Conservation (phyloP, 1,140 invertebrate genomes). For the Agrilus planipennis region DNA sequence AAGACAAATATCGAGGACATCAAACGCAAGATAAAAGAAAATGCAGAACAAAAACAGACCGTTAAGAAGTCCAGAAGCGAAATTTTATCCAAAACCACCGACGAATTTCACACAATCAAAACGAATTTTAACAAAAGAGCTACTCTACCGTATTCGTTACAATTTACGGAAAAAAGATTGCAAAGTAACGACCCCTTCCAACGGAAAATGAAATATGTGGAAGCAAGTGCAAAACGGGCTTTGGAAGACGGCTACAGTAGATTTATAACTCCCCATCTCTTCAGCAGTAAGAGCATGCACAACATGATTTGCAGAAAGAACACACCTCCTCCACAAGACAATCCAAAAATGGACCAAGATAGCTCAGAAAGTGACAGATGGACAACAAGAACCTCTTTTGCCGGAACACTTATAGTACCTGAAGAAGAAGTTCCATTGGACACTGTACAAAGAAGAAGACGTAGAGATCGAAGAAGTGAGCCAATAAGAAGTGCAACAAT, state of each 20-base stretch:
- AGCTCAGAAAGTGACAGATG: conserved; percentile 19
- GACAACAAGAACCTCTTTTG: conserved; percentile 35
- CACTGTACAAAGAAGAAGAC: too few relatives aligned
- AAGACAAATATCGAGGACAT: background rate
- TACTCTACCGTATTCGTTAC: too few relatives aligned
- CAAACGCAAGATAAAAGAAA: background rate
- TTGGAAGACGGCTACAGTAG: conserved; percentile 21
- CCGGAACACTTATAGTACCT: conserved; percentile 37
- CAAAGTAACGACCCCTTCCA: conserved; percentile 21
- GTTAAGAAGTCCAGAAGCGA: conserved; percentile 8
- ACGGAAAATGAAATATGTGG: conserved; percentile 17
- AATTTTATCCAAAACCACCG: conserved; percentile 2
- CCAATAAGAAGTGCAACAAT: too few relatives aligned
- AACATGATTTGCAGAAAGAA: background rate
- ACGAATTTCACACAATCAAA: too few relatives aligned
- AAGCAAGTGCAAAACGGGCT: conserved; percentile 21
- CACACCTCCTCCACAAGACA: background rate
- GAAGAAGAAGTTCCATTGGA: too few relatives aligned
- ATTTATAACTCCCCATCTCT: conserved; percentile 14
- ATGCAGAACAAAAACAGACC: too few relatives aligned
- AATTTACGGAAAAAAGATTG: too few relatives aligned
- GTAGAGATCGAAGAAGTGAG: too few relatives aligned
- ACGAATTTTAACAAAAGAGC: too few relatives aligned
- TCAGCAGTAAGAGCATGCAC: conserved; percentile 1
- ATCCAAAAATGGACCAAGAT: conserved; percentile 1